Evolutionary conservation across 2,888 invertebrate species (phyloP), one percentile per base, ranked within the genome.

Genomic region (Temnothorax rugatulus): DNA sequence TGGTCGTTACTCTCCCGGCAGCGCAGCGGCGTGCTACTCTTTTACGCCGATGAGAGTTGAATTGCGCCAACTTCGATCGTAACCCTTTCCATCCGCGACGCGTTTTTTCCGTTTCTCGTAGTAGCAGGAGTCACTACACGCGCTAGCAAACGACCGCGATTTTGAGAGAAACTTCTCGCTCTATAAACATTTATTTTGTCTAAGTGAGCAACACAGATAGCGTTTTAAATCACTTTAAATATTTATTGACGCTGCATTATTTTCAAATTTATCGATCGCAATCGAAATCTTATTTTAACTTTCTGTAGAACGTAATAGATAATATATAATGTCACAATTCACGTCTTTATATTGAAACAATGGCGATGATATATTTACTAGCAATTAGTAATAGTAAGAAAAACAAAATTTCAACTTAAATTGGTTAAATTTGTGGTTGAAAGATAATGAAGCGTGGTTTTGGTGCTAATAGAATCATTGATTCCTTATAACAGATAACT

Each of bases 41-140:
- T 79, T 79, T 79, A 79, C 79, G 69, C 71, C 79, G 79, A 79
- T 79, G 79, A 79, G 69, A 79, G 79, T 79, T 69, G 79, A 69
- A 79, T 79, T 50, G 79, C 69, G 50, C 69, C 79, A 79, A 79
- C 69, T 79, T 69, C 69, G 79, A 79, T 69, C 71, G 79, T 79
- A 79, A 79, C 79, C 68, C 34, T 44, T 77, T 34, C 57, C 57
- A 57, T 59, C 29, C 79, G 59, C 79, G 71, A 50, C 38, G 69
- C 21, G 44, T 79, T 68, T 47, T 38, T 64, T 75, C 25, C 54
- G 34, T 68, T 79, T 29, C 59, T 21, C 79, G 69, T 59, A 57
- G 69, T 79, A 69, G 21, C 57, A 34, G 68, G 34, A 21, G 47
- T 47, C 68, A 7, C 34, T 34, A 69, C 25, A 59, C 69, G 18